Evolutionary conservation across 2,888 invertebrate species (phyloP).

Genomic region (Hirtodrosophila duncani): DNA sequence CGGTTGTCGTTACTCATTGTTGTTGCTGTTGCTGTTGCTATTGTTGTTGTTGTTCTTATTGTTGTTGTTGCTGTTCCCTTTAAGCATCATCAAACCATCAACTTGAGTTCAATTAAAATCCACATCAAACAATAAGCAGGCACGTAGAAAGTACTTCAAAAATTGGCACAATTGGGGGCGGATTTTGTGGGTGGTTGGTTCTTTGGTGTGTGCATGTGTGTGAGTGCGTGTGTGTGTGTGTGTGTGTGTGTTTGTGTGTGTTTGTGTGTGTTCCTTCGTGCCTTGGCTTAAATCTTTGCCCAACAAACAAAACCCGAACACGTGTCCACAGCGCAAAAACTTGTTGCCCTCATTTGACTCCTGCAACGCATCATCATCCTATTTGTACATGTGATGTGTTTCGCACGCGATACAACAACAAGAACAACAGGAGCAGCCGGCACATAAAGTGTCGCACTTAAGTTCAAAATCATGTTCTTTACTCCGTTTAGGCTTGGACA

Average conservation of each 20-base stretch:
- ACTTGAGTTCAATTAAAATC: constrained; percentile 78
- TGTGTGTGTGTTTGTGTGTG: neutral
- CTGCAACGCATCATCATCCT: neutral
- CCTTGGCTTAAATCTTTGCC: constrained; percentile 49
- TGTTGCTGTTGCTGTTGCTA: constrained; percentile 8
- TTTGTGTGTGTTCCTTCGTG: too few species aligned
- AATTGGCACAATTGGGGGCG: constrained; percentile 39
- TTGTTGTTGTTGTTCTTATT: constrained; percentile 18
- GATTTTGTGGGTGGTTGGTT: constrained; percentile 48
- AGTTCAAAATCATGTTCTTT: constrained; percentile 42
- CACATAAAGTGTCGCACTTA: constrained; percentile 38
- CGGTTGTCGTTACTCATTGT: constrained; percentile 50
- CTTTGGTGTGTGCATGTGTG: constrained; percentile 7
- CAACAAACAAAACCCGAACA: constrained; percentile 46
- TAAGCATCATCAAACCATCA: constrained; percentile 54
- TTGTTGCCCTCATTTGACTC: constrained; percentile 57
- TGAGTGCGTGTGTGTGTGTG: neutral
- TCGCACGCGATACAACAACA: constrained; percentile 35
- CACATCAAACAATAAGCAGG: constrained; percentile 76
- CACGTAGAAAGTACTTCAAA: constrained; percentile 74
- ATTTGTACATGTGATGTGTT: constrained; percentile 39
- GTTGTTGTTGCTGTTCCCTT: constrained; percentile 38
- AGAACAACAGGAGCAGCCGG: too few species aligned
- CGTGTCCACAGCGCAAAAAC: constrained; percentile 62
- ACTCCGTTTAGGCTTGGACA: too few species aligned